Evolutionary conservation across 1,140 invertebrate genomes (phyloP).

Genomic region (Episyrphus balteatus): DNA sequence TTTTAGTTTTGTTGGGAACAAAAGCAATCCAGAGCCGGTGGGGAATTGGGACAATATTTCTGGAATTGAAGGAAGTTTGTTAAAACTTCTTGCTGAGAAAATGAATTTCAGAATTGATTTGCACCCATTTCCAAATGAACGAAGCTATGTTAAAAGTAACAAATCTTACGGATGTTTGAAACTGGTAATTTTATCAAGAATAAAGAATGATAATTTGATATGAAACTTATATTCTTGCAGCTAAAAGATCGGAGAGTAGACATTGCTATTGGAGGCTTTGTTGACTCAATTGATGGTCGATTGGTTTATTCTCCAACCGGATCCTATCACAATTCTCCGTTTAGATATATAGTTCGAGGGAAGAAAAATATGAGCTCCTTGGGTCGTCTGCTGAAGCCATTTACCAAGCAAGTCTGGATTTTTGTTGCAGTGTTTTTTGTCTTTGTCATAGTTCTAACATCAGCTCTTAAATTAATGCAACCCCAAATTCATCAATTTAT

Average conservation of each 20-base stretch:
- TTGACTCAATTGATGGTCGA: not conserved
- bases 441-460: not conserved
- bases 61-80: too few relatives aligned
- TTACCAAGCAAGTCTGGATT: not conserved
- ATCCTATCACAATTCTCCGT: conserved; percentile 2
- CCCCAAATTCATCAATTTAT: not conserved
- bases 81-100: too few relatives aligned
- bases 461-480: not conserved
- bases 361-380: conserved; percentile 1
- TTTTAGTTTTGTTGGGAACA: too few relatives aligned
- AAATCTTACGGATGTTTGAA: not conserved
- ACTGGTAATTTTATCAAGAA: not conserved
- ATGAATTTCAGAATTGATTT: too few relatives aligned
- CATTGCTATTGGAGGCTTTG: conserved; percentile 7
- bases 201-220: not conserved
- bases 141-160: conserved; percentile 1
- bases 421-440: not conserved
- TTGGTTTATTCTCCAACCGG: not conserved
- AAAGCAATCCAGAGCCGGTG: too few relatives aligned
- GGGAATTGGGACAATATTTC: too few relatives aligned
- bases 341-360: conserved; percentile 6
- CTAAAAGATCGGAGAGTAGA: not conserved
- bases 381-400: not conserved
- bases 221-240: not conserved
- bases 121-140: not conserved